Base-by-base conservation (phyloP, 2,888 invertebrate species). In the Malthinus seriepunctatus region DNA sequence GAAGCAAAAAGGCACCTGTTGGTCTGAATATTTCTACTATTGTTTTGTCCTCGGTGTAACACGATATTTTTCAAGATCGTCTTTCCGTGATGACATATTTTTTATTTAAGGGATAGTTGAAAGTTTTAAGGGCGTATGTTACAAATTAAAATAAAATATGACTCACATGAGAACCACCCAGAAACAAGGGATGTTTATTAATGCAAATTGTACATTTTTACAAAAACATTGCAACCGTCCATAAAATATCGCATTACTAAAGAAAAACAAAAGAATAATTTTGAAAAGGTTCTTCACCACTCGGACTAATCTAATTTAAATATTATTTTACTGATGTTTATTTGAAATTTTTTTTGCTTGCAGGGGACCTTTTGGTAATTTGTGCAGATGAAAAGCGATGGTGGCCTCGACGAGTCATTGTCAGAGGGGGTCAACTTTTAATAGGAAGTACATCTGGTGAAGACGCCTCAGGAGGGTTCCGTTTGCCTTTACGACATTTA, bases 361-460 rank as follows among this genome's bases (percentile, higher is more conserved):
- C 76, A 79, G 79, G 78, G 67, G 77, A 78, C 70, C 68, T 78
- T 53, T 63, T 78, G 55, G 72, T 78, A 71, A 76, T 74, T 70
- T 70, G 72, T 60, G 73, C 69, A 12, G 67, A 71, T 65, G 75
- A 77, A 72, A 76, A 76, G 71, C 76, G 72, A 73, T 83, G 83
- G 82, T 76, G 82, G 80, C 83, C 82, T 74, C 79, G 84, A 77
- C 82, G 82, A 78, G 79, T 82, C 69, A 81, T 81, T 76, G 81
- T 85, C 74, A 82, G 83, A 78, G 83, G 83, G 77, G 73, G 75
- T 12, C 72, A 76, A 62, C 76, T 80, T 71, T 79, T 82, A 74
- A 81, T 85, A 77, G 73, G 72, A 14, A 64, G 68, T 11, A 63
- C 60, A 32, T 54, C 62, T 44, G 60, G 57, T 12, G 69, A 67